Evolutionary conservation across 1,140 invertebrate species (phyloP).

Genomic region (Teleopsis dalmanni): DNA sequence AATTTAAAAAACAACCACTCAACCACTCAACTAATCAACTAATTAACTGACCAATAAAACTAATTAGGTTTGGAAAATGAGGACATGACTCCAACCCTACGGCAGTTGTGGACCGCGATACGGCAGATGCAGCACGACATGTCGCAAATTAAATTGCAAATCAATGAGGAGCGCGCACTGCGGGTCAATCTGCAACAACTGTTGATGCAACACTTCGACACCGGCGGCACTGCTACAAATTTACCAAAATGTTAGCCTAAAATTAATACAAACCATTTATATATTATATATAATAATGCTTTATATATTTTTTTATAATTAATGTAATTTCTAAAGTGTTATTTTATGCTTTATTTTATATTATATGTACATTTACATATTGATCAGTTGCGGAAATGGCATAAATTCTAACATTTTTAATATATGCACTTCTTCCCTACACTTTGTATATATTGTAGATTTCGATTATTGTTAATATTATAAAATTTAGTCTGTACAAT

Average conservation of each 20-base stretch:
- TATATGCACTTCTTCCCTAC: too few species aligned
- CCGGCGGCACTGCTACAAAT: constrained; percentile 26
- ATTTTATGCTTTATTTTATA: too few species aligned
- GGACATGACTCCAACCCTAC: constrained; percentile 41
- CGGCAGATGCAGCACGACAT: constrained; percentile 42
- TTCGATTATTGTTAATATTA: too few species aligned
- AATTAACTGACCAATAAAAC: background rate
- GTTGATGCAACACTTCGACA: constrained; percentile 41
- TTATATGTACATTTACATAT: too few species aligned
- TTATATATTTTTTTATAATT: too few species aligned
- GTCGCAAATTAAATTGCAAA: constrained; percentile 41
- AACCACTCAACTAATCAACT: background rate
- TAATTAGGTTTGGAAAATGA: constrained; percentile 40
- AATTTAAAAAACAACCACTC: background rate
- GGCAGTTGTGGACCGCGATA: constrained; percentile 40
- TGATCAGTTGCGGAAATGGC: too few species aligned
- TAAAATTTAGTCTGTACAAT: too few species aligned
- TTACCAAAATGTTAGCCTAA: constrained; percentile 41
- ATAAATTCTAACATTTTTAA: too few species aligned
- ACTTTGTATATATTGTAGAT: too few species aligned
- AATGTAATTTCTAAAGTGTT: too few species aligned
- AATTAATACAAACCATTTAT: too few species aligned
- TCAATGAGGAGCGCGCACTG: constrained; percentile 41
- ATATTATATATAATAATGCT: too few species aligned
- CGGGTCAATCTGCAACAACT: constrained; percentile 39